Percentiles rank a stretch among this genome's conserved stretches.
Evolutionary conservation across 2,113 vertebrate species (phyloP).

Genomic region (Erinaceus europaeus): DNA sequence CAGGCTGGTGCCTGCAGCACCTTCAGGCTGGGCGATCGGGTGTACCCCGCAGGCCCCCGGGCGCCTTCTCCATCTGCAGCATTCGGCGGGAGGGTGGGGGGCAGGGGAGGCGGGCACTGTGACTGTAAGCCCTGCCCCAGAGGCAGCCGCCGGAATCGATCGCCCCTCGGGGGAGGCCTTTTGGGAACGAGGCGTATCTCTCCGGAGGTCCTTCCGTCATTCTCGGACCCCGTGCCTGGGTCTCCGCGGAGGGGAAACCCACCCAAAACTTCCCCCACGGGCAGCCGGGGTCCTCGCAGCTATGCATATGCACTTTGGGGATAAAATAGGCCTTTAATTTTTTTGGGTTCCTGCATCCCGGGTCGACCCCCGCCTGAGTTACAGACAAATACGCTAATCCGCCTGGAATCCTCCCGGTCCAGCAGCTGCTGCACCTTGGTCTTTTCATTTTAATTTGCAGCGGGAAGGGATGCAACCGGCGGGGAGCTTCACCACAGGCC

Average conservation of each 20-base stretch:
- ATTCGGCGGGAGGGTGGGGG: neutral
- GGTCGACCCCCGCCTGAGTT: conserved; percentile 43
- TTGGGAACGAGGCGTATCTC: neutral
- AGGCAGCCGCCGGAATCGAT: conserved; percentile 22
- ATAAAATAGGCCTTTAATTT: conserved; percentile 4
- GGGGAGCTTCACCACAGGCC: neutral
- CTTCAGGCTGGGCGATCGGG: neutral
- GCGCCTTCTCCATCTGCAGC: neutral
- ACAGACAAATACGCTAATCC: conserved; percentile 72
- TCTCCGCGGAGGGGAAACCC: conserved; percentile 21
- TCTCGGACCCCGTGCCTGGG: neutral
- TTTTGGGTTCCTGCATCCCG: conserved; percentile 49
- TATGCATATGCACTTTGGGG: conserved; percentile 4
- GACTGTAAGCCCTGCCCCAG: neutral
- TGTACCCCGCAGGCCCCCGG: neutral
- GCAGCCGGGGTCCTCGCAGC: neutral
- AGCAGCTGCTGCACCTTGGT: neutral
- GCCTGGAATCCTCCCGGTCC: conserved; percentile 42
- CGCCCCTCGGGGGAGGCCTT: conserved; percentile 19
- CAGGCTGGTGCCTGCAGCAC: neutral
- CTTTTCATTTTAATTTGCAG: conserved; percentile 36
- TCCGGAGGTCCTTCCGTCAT: neutral
- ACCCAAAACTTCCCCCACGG: conserved; percentile 45
- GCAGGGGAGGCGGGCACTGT: neutral
- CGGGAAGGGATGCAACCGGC: neutral